Evolutionary conservation across 2,113 vertebrate species (phyloP).

Genomic region (Ailurus styani): DNA sequence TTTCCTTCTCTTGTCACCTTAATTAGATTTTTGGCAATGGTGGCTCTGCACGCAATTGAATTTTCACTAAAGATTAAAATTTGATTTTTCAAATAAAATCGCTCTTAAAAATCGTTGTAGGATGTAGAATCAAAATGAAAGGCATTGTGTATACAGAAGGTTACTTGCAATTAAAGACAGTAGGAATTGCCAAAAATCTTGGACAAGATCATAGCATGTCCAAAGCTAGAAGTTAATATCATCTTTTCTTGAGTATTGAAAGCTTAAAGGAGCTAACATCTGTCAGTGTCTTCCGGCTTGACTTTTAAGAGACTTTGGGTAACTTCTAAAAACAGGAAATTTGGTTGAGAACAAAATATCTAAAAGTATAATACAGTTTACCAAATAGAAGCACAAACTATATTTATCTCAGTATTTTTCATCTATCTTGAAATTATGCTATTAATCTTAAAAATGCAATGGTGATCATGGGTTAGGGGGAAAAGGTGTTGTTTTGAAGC

Average conservation of each 20-base stretch:
- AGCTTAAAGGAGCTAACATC: neutral
- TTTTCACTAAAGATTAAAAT: conserved; percentile 27
- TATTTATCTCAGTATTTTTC: neutral
- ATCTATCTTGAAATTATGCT: neutral
- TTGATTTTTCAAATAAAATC: conserved; percentile 10
- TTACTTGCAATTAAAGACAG: neutral
- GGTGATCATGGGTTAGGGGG: fast-evolving
- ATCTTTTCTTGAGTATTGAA: neutral
- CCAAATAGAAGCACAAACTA: neutral
- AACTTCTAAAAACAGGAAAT: neutral
- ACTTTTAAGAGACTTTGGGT: neutral
- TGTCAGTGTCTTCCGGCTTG: conserved; percentile 41
- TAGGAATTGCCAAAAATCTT: neutral
- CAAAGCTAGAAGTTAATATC: neutral
- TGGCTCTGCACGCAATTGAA: neutral
- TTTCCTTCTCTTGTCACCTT: conserved; percentile 27
- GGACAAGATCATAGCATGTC: neutral
- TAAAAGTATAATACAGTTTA: neutral
- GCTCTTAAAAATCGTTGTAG: neutral
- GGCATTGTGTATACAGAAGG: neutral
- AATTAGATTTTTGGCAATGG: conserved; percentile 50
- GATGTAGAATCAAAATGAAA: conserved; percentile 10
- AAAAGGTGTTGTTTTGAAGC: neutral
- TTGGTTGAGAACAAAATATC: neutral
- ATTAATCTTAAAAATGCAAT: neutral